Base-by-base conservation (phyloP, 2,113 vertebrate genomes). In the Hyaena hyaena region DNA sequence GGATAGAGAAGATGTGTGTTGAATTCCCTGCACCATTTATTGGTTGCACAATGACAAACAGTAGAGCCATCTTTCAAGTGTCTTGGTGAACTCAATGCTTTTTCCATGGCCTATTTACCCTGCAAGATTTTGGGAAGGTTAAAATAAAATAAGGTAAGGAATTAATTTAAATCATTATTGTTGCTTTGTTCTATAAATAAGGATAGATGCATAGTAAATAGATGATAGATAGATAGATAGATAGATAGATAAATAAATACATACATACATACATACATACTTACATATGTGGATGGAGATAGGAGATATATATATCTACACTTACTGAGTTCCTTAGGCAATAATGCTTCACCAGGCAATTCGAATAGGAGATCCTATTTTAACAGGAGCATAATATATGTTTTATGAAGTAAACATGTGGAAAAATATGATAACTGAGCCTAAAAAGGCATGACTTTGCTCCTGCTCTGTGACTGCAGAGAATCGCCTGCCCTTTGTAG, bases 361-460 rank as follows among this genome's bases (percentile, higher is more conserved):
- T 39, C 39, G 39, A 39, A 39, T 39, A 39, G 39, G 39, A 39
- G 39, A 39, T 39, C 39, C 39, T 39, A 39, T 39, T 39, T 39
- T 39, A 39, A 39, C 39, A 39, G 39, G 39, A 97, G 26, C 55
- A 65, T 66, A 88, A 65, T 39, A 92, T 85, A 16, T 81, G 50
- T 76, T 90, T 88, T n/a, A 89, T 85, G 58, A 81, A 95, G 84
- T 63, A 95, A 85, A 89, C 21, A 95, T 31, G 82, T 92, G 43
- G 35, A 74, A 97, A 94, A 92, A 68, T 53, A 95, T 19, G 26
- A 82, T 85, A 96, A 95, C 68, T 87, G 43, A 85, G 45, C 26
- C 61, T 94, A 83, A 94, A 81, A 90, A 79, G 90, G 84, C 39
- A 84, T 68, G 88, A 26, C 39, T 55, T 76, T 93, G 39, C 39